phyloP scores from a whole-genome alignment of 2,888 invertebrate genomes.

The Tipula lateralis region DNA sequence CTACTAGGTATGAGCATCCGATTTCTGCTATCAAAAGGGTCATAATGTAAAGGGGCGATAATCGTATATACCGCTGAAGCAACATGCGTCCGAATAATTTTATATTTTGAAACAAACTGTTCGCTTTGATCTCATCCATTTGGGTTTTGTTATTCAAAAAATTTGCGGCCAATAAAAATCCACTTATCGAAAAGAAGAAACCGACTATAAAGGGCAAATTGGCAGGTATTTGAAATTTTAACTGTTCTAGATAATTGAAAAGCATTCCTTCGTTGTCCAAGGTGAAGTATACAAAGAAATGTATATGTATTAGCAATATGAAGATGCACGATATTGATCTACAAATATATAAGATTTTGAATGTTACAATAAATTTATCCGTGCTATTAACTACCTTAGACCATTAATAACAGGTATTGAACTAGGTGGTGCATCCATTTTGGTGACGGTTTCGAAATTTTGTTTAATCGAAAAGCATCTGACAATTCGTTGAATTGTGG shows the following conservation, averaged over 20 bases:
- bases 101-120: constrained; percentile 39
- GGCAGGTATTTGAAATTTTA: constrained; percentile 47
- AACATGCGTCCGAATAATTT: constrained; percentile 43
- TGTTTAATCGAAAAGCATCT: constrained; percentile 44
- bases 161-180: constrained; percentile 46
- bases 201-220: constrained; percentile 48
- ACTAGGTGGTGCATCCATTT: constrained; percentile 31
- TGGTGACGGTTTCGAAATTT: constrained; percentile 38
- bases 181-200: constrained; percentile 48
- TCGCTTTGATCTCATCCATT: constrained; percentile 41
- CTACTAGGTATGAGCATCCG: constrained; percentile 44
- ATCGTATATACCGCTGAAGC: constrained; percentile 45
- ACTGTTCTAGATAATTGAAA: constrained; percentile 44
- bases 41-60: constrained; percentile 46
- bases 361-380: not conserved
- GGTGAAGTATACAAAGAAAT: constrained; percentile 49
- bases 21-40: constrained; percentile 44
- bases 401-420: constrained; percentile 48
- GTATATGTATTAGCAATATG: constrained; percentile 47
- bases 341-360: too few species aligned
- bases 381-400: constrained; percentile 35
- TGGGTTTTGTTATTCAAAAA: constrained; percentile 43
- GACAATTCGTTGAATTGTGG: constrained; percentile 37
- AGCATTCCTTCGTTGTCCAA: constrained; percentile 47
- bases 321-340: constrained; percentile 47